Conservation (phyloP, 2,113 vertebrate species). For the Tretioscincus oriximinensis region DNA sequence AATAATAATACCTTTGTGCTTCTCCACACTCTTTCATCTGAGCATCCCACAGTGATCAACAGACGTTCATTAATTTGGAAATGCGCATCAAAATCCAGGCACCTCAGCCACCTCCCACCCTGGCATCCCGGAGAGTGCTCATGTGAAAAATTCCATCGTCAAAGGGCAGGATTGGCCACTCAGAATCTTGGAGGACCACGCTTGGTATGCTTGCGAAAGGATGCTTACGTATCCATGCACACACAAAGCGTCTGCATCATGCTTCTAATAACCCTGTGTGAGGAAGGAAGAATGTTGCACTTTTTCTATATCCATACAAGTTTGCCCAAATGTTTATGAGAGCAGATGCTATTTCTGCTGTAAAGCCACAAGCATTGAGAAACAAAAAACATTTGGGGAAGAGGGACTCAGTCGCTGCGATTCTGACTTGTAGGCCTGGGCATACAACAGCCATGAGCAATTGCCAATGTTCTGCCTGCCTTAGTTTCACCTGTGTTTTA, state of each 20-base stretch:
- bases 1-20: constrained; percentile 28
- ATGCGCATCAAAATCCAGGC: constrained; percentile 8
- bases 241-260: not conserved
- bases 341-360: not conserved
- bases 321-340: not conserved
- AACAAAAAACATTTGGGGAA: no score
- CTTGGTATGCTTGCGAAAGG: not conserved
- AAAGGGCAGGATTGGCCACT: not conserved
- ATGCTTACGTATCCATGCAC: not conserved
- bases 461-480: not conserved
- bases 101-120: not conserved
- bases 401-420: not conserved
- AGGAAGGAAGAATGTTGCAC: not conserved
- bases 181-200: not conserved
- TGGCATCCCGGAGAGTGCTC: not conserved
- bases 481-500: constrained; percentile 12
- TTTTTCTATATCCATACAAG: no score
- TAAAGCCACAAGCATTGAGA: not conserved
- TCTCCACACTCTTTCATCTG: constrained; percentile 25
- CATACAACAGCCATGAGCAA: not conserved
- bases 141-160: not conserved
- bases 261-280: not conserved
- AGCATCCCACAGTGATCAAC: constrained; percentile 29
- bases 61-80: constrained; percentile 24
- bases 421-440: not conserved